Conservation (phyloP, 2,113 vertebrate species). For the Melanocharis versteri region DNA sequence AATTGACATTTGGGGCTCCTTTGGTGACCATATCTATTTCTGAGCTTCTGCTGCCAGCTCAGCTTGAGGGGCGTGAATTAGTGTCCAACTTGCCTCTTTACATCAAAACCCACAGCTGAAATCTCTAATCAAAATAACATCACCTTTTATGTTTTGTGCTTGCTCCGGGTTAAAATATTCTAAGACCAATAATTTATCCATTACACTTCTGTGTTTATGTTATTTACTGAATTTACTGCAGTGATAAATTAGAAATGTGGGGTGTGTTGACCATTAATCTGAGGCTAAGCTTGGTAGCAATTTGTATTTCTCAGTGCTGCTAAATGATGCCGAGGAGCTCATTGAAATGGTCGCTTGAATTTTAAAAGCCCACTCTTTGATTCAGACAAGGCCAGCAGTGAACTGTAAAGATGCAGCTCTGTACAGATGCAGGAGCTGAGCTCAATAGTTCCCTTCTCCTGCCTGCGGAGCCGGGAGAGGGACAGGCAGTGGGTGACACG, state of each 20-base stretch:
- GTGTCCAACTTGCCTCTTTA: neutral
- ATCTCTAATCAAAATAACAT: neutral
- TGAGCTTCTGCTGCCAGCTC: neutral
- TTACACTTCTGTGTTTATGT: neutral
- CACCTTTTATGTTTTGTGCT: neutral
- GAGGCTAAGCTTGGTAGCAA: neutral
- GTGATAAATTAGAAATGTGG: neutral
- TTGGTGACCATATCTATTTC: neutral
- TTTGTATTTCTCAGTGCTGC: neutral
- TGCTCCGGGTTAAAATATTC: neutral
- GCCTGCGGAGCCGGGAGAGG: neutral
- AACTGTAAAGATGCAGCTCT: neutral
- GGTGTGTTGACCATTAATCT: neutral
- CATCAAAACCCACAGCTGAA: neutral
- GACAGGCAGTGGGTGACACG: neutral
- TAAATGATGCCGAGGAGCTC: neutral
- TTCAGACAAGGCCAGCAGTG: neutral
- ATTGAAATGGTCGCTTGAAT: neutral
- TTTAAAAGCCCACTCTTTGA: neutral
- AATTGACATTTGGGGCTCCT: neutral
- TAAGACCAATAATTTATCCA: neutral
- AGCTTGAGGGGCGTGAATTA: neutral
- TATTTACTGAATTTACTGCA: neutral
- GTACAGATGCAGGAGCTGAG: slow-evolving; percentile 12
- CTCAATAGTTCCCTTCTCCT: slow-evolving; percentile 7